Conservation (phyloP, 2,113 vertebrate species). For the Neotragus pygmaeus region DNA sequence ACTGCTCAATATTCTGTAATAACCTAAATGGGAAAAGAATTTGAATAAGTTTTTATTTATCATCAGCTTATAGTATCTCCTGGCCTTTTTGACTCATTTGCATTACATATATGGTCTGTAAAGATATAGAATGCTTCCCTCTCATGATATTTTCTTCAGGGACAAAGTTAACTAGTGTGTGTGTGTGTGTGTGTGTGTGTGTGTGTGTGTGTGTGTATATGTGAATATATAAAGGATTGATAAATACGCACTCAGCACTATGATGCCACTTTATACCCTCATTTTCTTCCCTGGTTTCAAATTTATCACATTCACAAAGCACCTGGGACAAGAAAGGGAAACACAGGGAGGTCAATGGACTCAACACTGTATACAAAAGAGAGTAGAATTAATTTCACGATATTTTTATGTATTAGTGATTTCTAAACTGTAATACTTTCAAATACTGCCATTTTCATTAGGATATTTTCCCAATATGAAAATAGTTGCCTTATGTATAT, state of each 20-base stretch:
- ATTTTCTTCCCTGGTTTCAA: neutral
- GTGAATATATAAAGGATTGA: neutral
- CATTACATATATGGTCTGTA: no score
- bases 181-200: no score
- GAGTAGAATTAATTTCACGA: neutral
- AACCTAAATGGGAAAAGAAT: neutral
- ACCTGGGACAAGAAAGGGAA: neutral
- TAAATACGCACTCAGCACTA: neutral
- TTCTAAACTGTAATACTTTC: neutral
- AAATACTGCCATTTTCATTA: neutral
- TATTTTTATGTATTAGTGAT: neutral
- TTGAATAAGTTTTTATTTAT: neutral
- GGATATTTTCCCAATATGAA: neutral
- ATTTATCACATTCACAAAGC: neutral
- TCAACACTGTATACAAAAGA: neutral
- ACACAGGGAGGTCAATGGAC: neutral
- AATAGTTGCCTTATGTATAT: neutral
- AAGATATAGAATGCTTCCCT: neutral
- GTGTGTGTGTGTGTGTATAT: neutral
- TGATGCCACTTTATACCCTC: neutral
- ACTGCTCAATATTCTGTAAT: neutral
- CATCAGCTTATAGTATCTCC: neutral
- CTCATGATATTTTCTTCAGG: neutral
- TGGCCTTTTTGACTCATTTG: neutral
- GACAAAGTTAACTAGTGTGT: neutral